A percentile compares a stretch with the other conserved stretches of the same genome.
These are phyloP conservation scores for Pithys albifrons DNA, from an alignment of 2,113 vertebrate species.

Conservation along the genomic window DNA sequence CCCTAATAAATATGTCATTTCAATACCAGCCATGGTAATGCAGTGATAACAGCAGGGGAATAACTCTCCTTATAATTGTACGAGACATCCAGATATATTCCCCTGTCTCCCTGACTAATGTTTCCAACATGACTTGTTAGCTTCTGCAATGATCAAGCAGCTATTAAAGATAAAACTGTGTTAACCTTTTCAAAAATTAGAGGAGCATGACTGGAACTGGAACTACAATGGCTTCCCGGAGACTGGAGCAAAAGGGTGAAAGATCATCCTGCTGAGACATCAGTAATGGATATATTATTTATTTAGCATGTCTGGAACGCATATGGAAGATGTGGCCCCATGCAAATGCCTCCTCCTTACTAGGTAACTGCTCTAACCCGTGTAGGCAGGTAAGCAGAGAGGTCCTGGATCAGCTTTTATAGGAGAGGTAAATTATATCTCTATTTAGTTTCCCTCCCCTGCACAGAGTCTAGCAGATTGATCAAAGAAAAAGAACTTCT, in stretches of 20 bases:
- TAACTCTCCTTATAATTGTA: slow-evolving; percentile 37
- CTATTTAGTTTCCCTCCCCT: neutral
- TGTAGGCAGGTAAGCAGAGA: neutral
- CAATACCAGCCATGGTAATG: slow-evolving; percentile 50
- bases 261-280: slow-evolving; percentile 52
- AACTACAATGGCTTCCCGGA: slow-evolving; percentile 58
- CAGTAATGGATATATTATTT: slow-evolving; percentile 67
- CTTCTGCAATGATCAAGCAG: slow-evolving; percentile 72
- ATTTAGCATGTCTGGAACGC: slow-evolving; percentile 48
- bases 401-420: neutral
- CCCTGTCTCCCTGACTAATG: slow-evolving; percentile 68
- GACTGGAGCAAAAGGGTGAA: slow-evolving; percentile 52
- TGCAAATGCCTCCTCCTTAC: slow-evolving; percentile 17
- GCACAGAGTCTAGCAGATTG: neutral
- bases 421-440: neutral
- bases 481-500: neutral
- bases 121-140: slow-evolving; percentile 73
- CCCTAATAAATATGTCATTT: slow-evolving; percentile 68
- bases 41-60: slow-evolving; percentile 61
- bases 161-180: slow-evolving; percentile 72
- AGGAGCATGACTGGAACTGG: slow-evolving; percentile 59
- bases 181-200: slow-evolving; percentile 77
- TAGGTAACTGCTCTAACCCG: neutral
- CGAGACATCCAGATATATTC: slow-evolving; percentile 52
- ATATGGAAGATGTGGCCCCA: slow-evolving; percentile 43